Base-by-base conservation (phyloP, 2,797 vertebrate genomes). In the Acanthiza pusilla region DNA sequence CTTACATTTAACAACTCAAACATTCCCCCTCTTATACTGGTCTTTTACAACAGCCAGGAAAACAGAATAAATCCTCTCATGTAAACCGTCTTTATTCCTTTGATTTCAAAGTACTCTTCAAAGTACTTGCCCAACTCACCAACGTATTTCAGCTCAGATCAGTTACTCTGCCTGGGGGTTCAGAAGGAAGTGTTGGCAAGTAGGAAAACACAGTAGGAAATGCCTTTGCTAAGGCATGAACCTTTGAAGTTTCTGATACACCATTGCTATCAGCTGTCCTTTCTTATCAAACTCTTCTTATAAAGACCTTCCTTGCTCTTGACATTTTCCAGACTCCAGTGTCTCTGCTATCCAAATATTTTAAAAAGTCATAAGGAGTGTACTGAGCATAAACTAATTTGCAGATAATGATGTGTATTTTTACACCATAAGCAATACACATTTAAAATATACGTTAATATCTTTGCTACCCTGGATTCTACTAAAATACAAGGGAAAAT, bases 101-200 rank as follows among this genome's bases (percentile, higher is more conserved):
- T 93, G 42, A 77, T 93, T 75, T 96, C 61, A 93, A 92, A 66
- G 42, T 77, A 50, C 55, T 77, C 73, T 92, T 96, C 79, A 92
- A 94, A 94, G 51, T 89, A 54, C 65, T 93, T 79, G 42, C 45
- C 87, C 73, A 84, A 10, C 25, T 86, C 48, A 89, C 48, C 45
- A 70, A 43, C 0, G 0, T 72, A 32, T 93, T 89, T 68, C 85
- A 92, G 54, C 84, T 96, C 72, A 95, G n/a, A 81, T 91, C 75
- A 71, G 72, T 94, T 96, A 76, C 54, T 94, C 86, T 83, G 82
- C 79, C 82, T 90, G n/a, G 45, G 40, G 58, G 19, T 47, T 34
- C 23, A 88, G 73, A 92, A 77, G 29, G 21, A 82, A 91, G 43
- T 95, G 36, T 47, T 71, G 58, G 53, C 40, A 62, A 81, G 26